Evolutionary conservation across 2,113 vertebrate species (phyloP).

Genomic region (Aptenodytes patagonicus): DNA sequence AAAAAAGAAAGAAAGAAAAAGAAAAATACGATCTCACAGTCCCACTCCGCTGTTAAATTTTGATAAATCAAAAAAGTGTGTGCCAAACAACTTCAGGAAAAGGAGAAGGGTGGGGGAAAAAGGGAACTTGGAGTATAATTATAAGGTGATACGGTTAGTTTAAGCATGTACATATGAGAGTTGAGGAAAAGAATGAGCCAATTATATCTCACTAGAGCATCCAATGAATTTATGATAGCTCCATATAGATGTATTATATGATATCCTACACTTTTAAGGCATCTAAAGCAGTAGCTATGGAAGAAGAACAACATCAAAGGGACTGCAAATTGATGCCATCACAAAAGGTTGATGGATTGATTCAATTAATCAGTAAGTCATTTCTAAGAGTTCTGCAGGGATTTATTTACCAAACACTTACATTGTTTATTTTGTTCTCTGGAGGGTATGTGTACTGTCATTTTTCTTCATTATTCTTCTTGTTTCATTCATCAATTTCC

Average conservation of each 20-base stretch:
- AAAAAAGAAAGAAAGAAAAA: too few relatives aligned
- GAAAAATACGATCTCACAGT: neutral
- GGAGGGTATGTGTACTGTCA: neutral
- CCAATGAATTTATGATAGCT: neutral
- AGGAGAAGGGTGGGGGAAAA: neutral
- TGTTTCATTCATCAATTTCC: constrained; percentile 61
- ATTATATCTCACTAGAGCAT: neutral
- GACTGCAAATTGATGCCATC: constrained; percentile 64
- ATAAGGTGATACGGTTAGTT: neutral
- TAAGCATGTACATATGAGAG: neutral
- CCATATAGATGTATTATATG: neutral
- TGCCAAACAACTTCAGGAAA: neutral
- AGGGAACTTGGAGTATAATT: neutral
- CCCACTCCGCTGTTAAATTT: neutral
- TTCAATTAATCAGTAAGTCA: constrained; percentile 74
- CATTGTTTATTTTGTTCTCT: constrained; percentile 55
- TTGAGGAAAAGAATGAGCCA: neutral
- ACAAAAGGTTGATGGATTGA: constrained; percentile 72
- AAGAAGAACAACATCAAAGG: constrained; percentile 22
- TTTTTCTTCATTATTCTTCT: constrained; percentile 76
- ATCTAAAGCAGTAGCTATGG: constrained; percentile 36
- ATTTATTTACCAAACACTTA: constrained; percentile 66
- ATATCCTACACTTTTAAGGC: neutral
- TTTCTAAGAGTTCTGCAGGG: constrained; percentile 67
- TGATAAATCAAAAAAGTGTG: neutral